phyloP scores from a whole-genome alignment of 2,797 vertebrate species.

The Urocyon cinereoargenteus region DNA sequence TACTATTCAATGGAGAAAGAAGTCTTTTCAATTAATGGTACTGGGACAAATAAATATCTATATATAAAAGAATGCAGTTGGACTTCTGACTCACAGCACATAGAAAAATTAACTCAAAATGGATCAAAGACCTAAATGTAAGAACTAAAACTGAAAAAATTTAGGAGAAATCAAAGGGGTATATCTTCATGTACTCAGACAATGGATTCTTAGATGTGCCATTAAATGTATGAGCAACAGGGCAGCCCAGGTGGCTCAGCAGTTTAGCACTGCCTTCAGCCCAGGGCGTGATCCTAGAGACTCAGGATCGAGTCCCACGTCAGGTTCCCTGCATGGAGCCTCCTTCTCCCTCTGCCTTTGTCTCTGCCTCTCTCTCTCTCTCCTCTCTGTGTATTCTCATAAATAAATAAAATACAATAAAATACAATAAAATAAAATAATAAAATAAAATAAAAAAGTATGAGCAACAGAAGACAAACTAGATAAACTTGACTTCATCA shows the following conservation, averaged over 20 bases:
- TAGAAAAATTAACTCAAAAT: constrained; percentile 28
- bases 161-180: background rate
- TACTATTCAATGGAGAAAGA: background rate
- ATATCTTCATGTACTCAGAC: background rate
- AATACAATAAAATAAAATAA: too few relatives aligned
- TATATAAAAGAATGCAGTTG: background rate
- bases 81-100: background rate
- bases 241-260: too few relatives aligned
- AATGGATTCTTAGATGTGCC: background rate
- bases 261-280: too few relatives aligned
- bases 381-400: too few relatives aligned
- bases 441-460: background rate
- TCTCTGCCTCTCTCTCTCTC: too few relatives aligned
- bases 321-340: too few relatives aligned
- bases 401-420: too few relatives aligned
- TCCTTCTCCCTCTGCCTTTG: too few relatives aligned
- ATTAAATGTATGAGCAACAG: background rate
- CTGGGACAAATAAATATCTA: background rate
- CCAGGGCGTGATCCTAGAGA: too few relatives aligned
- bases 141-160: background rate
- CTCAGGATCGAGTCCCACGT: too few relatives aligned
- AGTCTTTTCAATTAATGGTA: background rate
- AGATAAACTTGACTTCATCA: background rate
- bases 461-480: background rate
- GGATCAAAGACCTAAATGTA: background rate